phyloP scores from a whole-genome alignment of 2,797 vertebrate species.

The Dermochelys coriacea region DNA sequence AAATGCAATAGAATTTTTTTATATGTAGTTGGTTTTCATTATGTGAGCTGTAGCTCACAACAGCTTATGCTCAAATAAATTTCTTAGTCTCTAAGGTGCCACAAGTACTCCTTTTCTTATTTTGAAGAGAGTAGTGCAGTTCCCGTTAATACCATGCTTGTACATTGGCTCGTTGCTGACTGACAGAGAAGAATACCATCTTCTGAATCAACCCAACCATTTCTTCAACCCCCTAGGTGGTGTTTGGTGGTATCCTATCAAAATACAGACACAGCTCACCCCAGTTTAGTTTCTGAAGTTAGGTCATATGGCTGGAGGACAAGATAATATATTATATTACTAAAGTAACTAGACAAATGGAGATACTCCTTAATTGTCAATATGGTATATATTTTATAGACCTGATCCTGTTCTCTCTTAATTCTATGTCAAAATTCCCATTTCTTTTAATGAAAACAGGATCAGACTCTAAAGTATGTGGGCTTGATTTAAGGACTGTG shows the following conservation, averaged over 20 bases:
- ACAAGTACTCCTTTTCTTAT: too few species aligned
- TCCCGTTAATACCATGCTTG: neutral
- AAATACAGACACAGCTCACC: neutral
- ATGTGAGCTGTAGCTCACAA: too few species aligned
- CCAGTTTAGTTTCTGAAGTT: neutral
- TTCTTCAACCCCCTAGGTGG: neutral
- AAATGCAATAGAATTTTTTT: neutral
- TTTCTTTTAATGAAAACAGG: neutral
- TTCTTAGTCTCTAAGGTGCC: too few species aligned
- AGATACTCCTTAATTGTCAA: neutral
- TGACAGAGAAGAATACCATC: neutral
- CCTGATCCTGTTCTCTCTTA: neutral
- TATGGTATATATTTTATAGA: neutral
- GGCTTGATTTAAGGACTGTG: neutral
- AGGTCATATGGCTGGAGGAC: neutral
- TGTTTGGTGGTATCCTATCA: neutral
- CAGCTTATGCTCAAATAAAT: too few species aligned
- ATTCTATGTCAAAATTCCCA: too few species aligned
- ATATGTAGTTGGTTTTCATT: neutral
- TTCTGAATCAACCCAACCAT: neutral
- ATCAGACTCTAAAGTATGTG: neutral
- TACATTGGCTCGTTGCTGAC: neutral
- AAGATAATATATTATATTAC: neutral
- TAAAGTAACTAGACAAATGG: neutral
- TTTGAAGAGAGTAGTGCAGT: too few species aligned